Evolutionary conservation across 2,888 invertebrate genomes (phyloP).

Genomic region (Torymus aiolomorphi): DNA sequence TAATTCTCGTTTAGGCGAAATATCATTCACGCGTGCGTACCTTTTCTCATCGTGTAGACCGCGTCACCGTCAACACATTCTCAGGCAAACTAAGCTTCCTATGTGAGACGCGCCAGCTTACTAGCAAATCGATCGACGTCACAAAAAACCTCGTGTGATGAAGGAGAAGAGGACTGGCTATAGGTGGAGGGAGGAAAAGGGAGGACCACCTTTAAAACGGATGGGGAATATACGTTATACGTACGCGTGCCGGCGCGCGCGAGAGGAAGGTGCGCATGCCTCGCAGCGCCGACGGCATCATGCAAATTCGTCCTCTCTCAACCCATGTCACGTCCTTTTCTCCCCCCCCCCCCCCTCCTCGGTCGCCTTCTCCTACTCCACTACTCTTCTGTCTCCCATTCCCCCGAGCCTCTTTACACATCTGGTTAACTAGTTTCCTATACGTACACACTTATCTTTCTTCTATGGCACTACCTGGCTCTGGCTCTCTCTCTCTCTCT

Average conservation of each 20-base stretch:
- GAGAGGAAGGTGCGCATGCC: too few relatives aligned
- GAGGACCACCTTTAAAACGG: too few relatives aligned
- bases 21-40: too few relatives aligned
- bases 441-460: slow-evolving; percentile 46
- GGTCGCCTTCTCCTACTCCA: slow-evolving; percentile 28
- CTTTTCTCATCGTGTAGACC: too few relatives aligned
- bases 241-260: background rate
- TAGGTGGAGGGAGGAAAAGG: too few relatives aligned
- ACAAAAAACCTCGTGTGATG: slow-evolving; percentile 18
- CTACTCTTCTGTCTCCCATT: slow-evolving; percentile 4
- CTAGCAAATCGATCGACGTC: slow-evolving; percentile 5
- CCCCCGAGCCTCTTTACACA: slow-evolving; percentile 53
- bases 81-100: too few relatives aligned
- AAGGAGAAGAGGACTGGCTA: background rate
- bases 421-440: slow-evolving; percentile 59
- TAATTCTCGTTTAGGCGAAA: too few relatives aligned
- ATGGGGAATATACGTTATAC: background rate
- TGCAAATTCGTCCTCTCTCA: slow-evolving; percentile 57
- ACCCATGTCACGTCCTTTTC: slow-evolving; percentile 54
- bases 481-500: too few relatives aligned
- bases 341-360: background rate
- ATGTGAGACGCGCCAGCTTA: too few relatives aligned
- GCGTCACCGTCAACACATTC: too few relatives aligned
- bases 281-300: slow-evolving; percentile 39
- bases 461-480: background rate